Percentiles rank a stretch among this genome's conserved stretches.
phyloP scores from a whole-genome alignment of 2,113 vertebrate species.

The Ellobius talpinus region DNA sequence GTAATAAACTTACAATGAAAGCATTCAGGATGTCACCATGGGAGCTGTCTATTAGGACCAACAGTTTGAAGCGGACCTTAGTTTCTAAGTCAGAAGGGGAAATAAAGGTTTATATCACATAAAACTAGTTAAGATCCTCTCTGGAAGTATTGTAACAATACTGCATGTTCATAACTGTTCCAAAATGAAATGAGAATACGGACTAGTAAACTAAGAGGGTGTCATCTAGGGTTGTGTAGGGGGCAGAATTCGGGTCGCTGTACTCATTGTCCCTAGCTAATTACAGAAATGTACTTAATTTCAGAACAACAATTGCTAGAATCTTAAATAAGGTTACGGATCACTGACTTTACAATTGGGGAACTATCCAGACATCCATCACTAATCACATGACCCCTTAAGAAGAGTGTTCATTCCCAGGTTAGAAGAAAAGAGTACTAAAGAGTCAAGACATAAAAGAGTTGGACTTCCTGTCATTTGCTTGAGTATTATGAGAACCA shows the following conservation, averaged over 20 bases:
- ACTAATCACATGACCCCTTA: not conserved
- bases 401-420: not conserved
- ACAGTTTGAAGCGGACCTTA: not conserved
- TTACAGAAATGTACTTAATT: not conserved
- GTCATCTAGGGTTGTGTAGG: not conserved
- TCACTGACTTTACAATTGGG: conserved; percentile 12
- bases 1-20: too few species aligned
- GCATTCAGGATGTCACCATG: too few species aligned
- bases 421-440: not conserved
- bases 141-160: not conserved
- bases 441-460: not conserved
- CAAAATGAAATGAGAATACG: conserved; percentile 13
- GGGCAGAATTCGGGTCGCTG: not conserved
- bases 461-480: not conserved
- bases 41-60: too few species aligned
- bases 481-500: not conserved
- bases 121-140: not conserved
- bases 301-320: not conserved
- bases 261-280: not conserved
- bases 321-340: not conserved
- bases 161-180: not conserved
- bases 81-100: conserved; percentile 14
- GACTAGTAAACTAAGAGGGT: not conserved
- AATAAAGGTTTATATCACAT: not conserved
- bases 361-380: not conserved